Conservation (phyloP, 2,113 vertebrate genomes). For the Amphiprion percula region DNA sequence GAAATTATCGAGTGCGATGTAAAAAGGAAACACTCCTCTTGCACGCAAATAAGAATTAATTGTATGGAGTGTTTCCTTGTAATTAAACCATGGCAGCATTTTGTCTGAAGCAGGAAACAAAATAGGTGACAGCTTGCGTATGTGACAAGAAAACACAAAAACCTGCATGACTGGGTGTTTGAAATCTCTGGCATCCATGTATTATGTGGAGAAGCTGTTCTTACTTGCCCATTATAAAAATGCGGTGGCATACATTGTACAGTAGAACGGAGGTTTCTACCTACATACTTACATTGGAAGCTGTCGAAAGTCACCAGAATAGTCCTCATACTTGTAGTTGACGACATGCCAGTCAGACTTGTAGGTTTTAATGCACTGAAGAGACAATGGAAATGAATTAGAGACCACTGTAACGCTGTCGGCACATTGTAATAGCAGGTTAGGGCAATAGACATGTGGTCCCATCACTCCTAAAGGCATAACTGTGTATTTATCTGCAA, state of each 20-base stretch:
- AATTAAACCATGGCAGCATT: conserved; percentile 38
- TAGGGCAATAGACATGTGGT: no score
- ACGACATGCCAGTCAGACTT: conserved; percentile 98
- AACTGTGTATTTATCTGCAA: no score
- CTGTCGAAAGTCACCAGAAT: conserved; percentile 96
- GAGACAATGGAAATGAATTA: conserved; percentile 47
- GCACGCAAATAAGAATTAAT: conserved; percentile 42
- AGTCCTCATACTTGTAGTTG: conserved; percentile 97
- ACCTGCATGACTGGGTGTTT: not conserved
- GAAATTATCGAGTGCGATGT: conserved; percentile 13
- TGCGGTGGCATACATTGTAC: conserved; percentile 7
- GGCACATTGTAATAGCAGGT: not conserved
- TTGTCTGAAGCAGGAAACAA: conserved; percentile 26
- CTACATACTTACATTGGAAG: conserved; percentile 90
- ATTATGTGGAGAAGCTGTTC: conserved; percentile 33
- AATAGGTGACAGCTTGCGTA: conserved; percentile 27
- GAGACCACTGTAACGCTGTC: not conserved
- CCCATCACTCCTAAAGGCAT: no score
- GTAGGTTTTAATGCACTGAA: conserved; percentile 98
- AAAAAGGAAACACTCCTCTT: conserved; percentile 63
- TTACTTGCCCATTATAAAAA: conserved; percentile 49
- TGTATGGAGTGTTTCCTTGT: conserved; percentile 61
- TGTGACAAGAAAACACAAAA: conserved; percentile 21
- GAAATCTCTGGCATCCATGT: conserved; percentile 38
- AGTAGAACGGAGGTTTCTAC: not conserved